Base-by-base conservation (phyloP, 2,888 invertebrate species). In the Dermolepida albohirtum region DNA sequence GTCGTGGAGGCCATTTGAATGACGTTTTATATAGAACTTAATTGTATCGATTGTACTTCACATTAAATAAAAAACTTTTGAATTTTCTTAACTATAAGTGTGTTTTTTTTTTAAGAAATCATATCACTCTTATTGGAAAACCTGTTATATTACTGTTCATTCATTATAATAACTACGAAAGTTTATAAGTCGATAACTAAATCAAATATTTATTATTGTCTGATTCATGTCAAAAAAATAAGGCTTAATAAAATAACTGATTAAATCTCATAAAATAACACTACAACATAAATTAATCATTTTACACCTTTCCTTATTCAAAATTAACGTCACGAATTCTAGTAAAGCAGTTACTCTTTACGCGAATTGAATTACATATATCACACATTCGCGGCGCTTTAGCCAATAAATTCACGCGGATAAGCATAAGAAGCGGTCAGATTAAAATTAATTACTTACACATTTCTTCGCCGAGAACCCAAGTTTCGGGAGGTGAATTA, bases 381-480 rank as follows among this genome's bases (percentile, higher is more conserved):
- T 40, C 14, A 52, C 34, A 34, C 34, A 34, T 7, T 34, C 34
- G 10, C 34, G 4, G 2, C 6, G 34, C 34, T 10, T 10, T 10
- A 34, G n/a, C 16, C 16, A 40, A 54, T 52, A 52, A 54, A 54
- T 54, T 14, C 54, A 16, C 54, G 54, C 54, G 54, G 40, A 16
- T 40, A 39, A 16, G 54, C 54, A 57, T 44, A 57, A 57, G 43
- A 57, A 57, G 57, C 44, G 43, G 44, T 8, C 17, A 40, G 54
- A 54, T 54, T 54, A 54, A 54, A 41, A 54, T 54, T 54, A 43
- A 51, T 64, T 69, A 73, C 97, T 95, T 87, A 97, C 97, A 97
- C 89, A 97, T 90, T 81, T 92, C 91, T 79, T 92, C 92, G 50
- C 97, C 97, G 63, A 97, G 89, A 72, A 94, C 90, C 97, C 97